phyloP scores from a whole-genome alignment of 2,797 vertebrate genomes.

The Chelmon rostratus region DNA sequence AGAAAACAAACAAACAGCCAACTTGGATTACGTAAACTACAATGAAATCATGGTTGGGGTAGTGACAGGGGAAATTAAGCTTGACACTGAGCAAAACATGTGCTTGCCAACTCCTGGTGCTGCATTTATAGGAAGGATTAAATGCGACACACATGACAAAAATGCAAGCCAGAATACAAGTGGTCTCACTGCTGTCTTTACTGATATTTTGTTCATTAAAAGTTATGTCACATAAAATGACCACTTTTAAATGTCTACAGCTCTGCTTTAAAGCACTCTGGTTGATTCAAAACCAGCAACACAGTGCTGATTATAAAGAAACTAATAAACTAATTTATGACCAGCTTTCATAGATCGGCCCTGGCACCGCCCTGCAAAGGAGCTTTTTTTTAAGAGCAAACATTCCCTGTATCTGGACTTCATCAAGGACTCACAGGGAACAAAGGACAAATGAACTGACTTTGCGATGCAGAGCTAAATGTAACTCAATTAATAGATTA shows the following conservation, averaged over 20 bases:
- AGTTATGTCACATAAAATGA: background rate
- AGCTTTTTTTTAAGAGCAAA: too few species aligned
- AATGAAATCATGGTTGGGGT: background rate
- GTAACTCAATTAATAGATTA: too few species aligned
- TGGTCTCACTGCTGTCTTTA: background rate
- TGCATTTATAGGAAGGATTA: background rate
- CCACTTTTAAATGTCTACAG: background rate
- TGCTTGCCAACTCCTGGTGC: background rate
- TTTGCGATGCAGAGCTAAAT: too few species aligned
- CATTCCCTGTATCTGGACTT: too few species aligned
- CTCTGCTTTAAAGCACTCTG: background rate
- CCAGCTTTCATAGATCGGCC: too few species aligned
- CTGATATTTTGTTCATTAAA: background rate
- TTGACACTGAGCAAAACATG: constrained; percentile 8
- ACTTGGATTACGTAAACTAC: background rate
- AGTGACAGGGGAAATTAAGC: background rate
- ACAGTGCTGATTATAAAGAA: background rate
- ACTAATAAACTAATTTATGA: too few species aligned
- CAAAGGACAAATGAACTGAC: too few species aligned
- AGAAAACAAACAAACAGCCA: background rate
- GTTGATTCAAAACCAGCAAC: background rate
- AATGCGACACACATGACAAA: background rate
- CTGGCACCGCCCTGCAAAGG: too few species aligned
- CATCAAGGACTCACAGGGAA: too few species aligned
- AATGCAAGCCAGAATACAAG: background rate